These are phyloP conservation scores for Baccha elongata DNA, from an alignment of 2,888 invertebrate species.

Conservation along the genomic window DNA sequence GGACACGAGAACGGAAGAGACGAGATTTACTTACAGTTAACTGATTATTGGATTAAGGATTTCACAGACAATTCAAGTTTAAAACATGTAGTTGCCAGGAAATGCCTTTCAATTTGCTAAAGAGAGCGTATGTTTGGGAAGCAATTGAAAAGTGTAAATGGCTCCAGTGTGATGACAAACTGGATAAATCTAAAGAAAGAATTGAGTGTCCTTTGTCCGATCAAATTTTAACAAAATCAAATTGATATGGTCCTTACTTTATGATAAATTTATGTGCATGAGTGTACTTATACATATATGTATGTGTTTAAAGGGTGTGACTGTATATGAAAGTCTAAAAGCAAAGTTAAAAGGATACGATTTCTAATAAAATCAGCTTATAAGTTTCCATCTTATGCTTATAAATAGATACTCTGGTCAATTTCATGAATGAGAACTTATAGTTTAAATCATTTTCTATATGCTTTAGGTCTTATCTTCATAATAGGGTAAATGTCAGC, in stretches of 20 bases:
- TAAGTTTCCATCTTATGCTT: background rate
- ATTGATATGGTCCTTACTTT: background rate
- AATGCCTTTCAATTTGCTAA: constrained; percentile 56
- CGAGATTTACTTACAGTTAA: constrained; percentile 66
- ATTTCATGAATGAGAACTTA: constrained; percentile 1
- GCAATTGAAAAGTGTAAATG: constrained; percentile 40
- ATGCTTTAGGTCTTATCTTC: constrained; percentile 8
- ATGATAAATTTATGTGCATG: background rate
- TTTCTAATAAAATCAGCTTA: constrained; percentile 27
- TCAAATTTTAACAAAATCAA: constrained; percentile 3
- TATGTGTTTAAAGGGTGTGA: background rate
- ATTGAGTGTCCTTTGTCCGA: background rate
- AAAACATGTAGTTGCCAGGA: constrained; percentile 11
- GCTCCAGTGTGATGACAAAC: background rate
- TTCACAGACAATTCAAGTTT: constrained; percentile 33
- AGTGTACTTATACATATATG: background rate
- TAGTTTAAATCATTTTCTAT: constrained; percentile 9
- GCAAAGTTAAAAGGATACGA: background rate
- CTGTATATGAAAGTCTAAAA: background rate
- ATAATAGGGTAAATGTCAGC: background rate
- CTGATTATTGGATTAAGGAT: constrained; percentile 68
- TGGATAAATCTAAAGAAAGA: background rate
- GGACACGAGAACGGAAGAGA: constrained; percentile 27
- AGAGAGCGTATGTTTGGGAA: constrained; percentile 45
- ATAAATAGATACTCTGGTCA: background rate